Percentiles rank a stretch among this genome's conserved stretches.
Evolutionary conservation across 2,797 vertebrate species (phyloP).

Genomic region (Pelobates cultripes): DNA sequence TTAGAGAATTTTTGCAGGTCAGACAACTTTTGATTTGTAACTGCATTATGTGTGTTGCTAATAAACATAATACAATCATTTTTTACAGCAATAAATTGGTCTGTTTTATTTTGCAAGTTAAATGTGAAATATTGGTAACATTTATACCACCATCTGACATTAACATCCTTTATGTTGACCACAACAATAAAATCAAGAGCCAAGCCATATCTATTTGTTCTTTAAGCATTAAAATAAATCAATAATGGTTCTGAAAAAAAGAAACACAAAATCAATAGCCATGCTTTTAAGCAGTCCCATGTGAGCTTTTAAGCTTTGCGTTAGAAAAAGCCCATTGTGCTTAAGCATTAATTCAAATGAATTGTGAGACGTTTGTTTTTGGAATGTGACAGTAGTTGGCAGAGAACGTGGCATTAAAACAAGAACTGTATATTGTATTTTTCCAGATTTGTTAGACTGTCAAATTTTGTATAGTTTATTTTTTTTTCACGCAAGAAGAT

Average conservation of each 20-base stretch:
- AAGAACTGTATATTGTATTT: not conserved
- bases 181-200: conserved; percentile 14
- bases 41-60: conserved; percentile 3
- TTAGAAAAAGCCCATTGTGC: conserved; percentile 66
- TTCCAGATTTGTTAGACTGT: not conserved
- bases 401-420: not conserved
- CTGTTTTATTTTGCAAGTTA: not conserved
- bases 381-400: conserved; percentile 7
- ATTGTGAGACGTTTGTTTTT: conserved; percentile 19
- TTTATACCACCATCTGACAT: not conserved
- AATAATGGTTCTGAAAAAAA: conserved; percentile 26
- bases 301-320: conserved; percentile 56
- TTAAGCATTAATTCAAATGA: conserved; percentile 42
- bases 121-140: not conserved
- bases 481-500: not conserved
- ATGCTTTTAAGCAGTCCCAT: conserved; percentile 55
- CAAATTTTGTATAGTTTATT: not conserved
- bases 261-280: conserved; percentile 25
- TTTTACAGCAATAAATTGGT: not conserved
- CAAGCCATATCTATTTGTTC: not conserved
- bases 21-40: conserved; percentile 39
- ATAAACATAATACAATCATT: not conserved
- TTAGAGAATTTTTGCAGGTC: conserved; percentile 97
- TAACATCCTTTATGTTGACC: not conserved
- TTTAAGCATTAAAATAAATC: conserved; percentile 31